Base-by-base conservation (phyloP, 2,888 invertebrate species). In the Icerya purchasi region DNA sequence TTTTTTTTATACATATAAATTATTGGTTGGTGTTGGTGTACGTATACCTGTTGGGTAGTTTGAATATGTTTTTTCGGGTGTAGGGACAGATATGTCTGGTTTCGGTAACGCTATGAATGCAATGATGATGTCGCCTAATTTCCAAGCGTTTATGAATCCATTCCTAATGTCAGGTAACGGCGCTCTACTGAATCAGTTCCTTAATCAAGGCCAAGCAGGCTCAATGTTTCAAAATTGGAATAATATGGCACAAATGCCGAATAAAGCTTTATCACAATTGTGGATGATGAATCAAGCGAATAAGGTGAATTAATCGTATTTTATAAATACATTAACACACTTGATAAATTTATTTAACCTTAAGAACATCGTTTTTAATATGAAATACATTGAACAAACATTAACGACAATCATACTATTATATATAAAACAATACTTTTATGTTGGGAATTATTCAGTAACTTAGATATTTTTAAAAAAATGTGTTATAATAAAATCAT, bases 91-190 rank as follows among this genome's bases (percentile, higher is more conserved):
- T 64, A 70, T 72, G 69, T 70, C 60, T 53, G 63, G 62, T 18
- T 58, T 64, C 19, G 55, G 69, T 60, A 68, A 67, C 64, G 66
- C 70, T 63, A 70, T 72, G 69, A 69, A 69, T 59, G 68, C 69
- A 61, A 69, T 71, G 64, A 70, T 72, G 70, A 68, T 70, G 62
- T 69, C 71, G 68, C 64, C 69, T 62, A 71, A 70, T 57, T 70
- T 73, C 69, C 70, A 70, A 66, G 69, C 70, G 67, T 70, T 69
- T 56, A 68, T 72, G 62, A 72, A 72, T 67, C 72, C 74, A 36
- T 71, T 73, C 61, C 65, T 73, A 21, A 62, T 66, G 59, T 59
- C 60, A 54, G 65, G 64, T 62, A 62, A 59, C 22, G 21, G 60
- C 8, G 59, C 61, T 22, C 54, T 65, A 62, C 63, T 69, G 58